Percentiles rank a stretch among this genome's conserved stretches.
Evolutionary conservation across 2,797 vertebrate species (phyloP).

Genomic region (Hybognathus amarus): DNA sequence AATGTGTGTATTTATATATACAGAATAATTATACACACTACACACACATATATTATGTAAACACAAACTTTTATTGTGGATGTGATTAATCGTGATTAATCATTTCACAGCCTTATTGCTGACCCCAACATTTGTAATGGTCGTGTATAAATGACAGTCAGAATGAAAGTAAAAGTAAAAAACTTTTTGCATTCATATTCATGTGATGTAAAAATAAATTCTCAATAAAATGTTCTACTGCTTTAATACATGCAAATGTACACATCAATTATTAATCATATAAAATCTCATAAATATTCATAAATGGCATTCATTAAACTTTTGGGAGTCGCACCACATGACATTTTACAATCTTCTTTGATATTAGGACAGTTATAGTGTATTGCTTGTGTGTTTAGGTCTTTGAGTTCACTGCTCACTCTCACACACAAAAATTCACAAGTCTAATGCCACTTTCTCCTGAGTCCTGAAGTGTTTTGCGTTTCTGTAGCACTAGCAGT

Average conservation of each 20-base stretch:
- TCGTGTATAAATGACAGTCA: background rate
- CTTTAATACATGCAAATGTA: background rate
- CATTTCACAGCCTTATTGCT: too few species aligned
- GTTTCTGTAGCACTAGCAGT: background rate
- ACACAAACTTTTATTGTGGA: too few species aligned
- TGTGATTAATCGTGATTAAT: too few species aligned
- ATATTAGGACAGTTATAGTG: background rate
- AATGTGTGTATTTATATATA: too few species aligned
- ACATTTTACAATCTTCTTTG: background rate
- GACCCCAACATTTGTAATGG: background rate
- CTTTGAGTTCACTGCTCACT: background rate
- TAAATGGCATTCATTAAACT: background rate
- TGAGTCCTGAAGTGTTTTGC: background rate
- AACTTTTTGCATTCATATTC: background rate
- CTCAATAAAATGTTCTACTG: background rate
- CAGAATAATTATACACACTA: too few species aligned
- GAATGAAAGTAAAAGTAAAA: too few species aligned
- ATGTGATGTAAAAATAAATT: background rate
- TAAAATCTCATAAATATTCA: background rate
- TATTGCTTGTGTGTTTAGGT: slow-evolving; percentile 1
- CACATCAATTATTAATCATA: background rate
- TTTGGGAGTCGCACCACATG: background rate
- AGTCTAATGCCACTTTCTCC: background rate
- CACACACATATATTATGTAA: too few species aligned
- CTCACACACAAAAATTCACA: background rate